Evolutionary conservation across 2,113 vertebrate genomes (phyloP), one percentile per base, ranked within the genome.

Genomic region (Charadrius vociferus): DNA sequence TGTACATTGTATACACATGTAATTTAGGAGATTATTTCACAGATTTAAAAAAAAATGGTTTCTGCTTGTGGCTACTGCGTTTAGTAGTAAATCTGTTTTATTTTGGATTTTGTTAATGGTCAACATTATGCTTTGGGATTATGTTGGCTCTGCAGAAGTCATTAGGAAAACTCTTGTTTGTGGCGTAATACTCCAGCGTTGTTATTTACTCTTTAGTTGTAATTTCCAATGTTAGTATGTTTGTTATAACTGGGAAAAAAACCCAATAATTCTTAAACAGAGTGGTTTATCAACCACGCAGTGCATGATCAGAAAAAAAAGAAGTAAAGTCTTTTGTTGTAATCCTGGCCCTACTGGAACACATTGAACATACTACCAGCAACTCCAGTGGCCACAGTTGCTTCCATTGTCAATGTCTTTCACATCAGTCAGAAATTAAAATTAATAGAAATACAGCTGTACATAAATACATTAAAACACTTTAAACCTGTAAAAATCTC

Each of bases 11-110:
- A 65, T 20, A 30, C 39, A 43, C 27, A 30, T 63, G 36, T 27
- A 50, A 43, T 49, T 75, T n/a, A 36, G 19, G 24, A 56, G 36
- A 56, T 27, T 1, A 36, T 82, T 77, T 72, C 12, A 16, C 20
- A 43, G 23, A 4, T 65, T 59, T 30, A 37, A 37, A 32, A 32
- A 32, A 55, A 18, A 6, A 15, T 66, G 2, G 11, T 77, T 66
- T 67, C 18, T 53, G 21, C 6, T 86, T 62, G 12, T 74, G 43
- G 20, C 37, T 56, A 9, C 8, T 62, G 10, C 4, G 14, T 10
- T 32, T 53, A 37, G 7, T 9, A 41, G 21, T 66, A 29, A 49
- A 41, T 0, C 0, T 63, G 7, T 23, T 61, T 4, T 55, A 13
- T 81, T 67, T 73, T 58, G 4, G 67, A 20, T 80, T 58, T 68